phyloP scores from a whole-genome alignment of 2,797 vertebrate species.

The Rhinophrynus dorsalis region DNA sequence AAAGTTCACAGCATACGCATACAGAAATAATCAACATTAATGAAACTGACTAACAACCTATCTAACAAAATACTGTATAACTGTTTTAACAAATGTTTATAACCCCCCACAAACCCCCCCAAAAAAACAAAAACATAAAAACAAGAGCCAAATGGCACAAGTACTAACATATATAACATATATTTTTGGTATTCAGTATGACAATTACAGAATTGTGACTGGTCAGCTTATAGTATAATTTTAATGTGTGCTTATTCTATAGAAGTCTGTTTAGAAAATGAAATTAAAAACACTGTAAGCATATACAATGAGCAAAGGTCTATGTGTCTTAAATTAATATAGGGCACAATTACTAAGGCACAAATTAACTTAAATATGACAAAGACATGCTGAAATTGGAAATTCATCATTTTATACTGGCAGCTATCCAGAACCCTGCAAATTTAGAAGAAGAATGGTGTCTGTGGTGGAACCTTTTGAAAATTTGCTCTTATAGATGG shows the following conservation, averaged over 20 bases:
- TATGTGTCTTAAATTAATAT: slow-evolving; percentile 42
- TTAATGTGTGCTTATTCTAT: slow-evolving; percentile 3
- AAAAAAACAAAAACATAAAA: too few relatives aligned
- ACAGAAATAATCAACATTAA: too few relatives aligned
- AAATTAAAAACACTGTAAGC: slow-evolving; percentile 3
- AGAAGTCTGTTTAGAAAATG: slow-evolving; percentile 9
- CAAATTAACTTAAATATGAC: slow-evolving; percentile 46
- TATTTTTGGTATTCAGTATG: too few relatives aligned
- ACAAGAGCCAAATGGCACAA: too few relatives aligned
- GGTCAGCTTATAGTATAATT: not conserved
- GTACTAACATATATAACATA: too few relatives aligned
- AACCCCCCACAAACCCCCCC: too few relatives aligned
- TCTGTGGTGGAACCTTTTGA: slow-evolving; percentile 26
- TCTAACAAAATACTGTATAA: too few relatives aligned
- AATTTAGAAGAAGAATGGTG: slow-evolving; percentile 24
- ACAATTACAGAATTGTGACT: too few relatives aligned
- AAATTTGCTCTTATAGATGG: slow-evolving; percentile 11
- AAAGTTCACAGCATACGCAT: too few relatives aligned
- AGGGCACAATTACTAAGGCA: slow-evolving; percentile 42
- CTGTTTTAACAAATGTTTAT: too few relatives aligned
- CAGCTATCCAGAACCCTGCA: slow-evolving; percentile 24
- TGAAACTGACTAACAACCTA: too few relatives aligned
- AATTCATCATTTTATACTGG: slow-evolving; percentile 38
- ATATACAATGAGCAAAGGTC: slow-evolving; percentile 21
- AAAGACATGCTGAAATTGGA: slow-evolving; percentile 37